Percentiles rank a stretch among this genome's conserved stretches.
These are phyloP conservation scores for Harpagifer antarcticus DNA, from an alignment of 2,797 vertebrate genomes.

Conservation along the genomic window DNA sequence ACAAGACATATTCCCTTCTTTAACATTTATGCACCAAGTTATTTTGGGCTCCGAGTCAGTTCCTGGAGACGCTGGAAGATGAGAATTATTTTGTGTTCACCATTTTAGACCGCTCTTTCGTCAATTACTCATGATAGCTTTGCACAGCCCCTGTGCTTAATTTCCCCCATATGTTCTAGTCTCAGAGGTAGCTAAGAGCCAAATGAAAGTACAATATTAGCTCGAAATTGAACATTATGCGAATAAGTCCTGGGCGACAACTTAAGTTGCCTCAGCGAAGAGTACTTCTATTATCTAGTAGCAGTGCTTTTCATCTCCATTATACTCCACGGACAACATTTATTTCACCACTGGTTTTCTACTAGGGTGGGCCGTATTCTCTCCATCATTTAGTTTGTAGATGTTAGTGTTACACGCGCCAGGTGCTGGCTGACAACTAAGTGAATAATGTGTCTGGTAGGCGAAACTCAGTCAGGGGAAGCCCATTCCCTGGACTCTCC, in stretches of 20 bases:
- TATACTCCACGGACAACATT: constrained; percentile 62
- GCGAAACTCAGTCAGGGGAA: constrained; percentile 82
- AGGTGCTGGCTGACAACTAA: constrained; percentile 83
- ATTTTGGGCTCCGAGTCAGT: constrained; percentile 43
- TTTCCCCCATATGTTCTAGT: constrained; percentile 19
- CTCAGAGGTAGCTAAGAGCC: constrained; percentile 47
- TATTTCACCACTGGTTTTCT: constrained; percentile 63
- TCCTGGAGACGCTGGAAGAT: constrained; percentile 5
- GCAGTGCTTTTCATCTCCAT: constrained; percentile 63
- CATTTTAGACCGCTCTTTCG: constrained; percentile 22
- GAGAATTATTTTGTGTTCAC: constrained; percentile 16
- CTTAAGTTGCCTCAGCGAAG: constrained; percentile 51
- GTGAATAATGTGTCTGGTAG: constrained; percentile 84
- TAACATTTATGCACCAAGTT: constrained; percentile 38
- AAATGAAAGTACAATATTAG: constrained; percentile 60
- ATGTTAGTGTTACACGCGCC: constrained; percentile 79
- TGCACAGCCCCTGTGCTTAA: constrained; percentile 19
- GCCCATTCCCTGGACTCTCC: constrained; percentile 81
- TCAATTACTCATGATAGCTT: constrained; percentile 11
- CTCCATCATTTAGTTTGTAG: constrained; percentile 81
- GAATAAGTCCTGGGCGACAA: constrained; percentile 60
- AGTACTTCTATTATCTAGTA: constrained; percentile 60
- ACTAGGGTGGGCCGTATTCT: constrained; percentile 71
- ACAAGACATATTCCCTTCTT: constrained; percentile 28
- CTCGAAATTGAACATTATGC: constrained; percentile 69